Base-by-base conservation (phyloP, 2,888 invertebrate species). In the Argyresthia goedartella region DNA sequence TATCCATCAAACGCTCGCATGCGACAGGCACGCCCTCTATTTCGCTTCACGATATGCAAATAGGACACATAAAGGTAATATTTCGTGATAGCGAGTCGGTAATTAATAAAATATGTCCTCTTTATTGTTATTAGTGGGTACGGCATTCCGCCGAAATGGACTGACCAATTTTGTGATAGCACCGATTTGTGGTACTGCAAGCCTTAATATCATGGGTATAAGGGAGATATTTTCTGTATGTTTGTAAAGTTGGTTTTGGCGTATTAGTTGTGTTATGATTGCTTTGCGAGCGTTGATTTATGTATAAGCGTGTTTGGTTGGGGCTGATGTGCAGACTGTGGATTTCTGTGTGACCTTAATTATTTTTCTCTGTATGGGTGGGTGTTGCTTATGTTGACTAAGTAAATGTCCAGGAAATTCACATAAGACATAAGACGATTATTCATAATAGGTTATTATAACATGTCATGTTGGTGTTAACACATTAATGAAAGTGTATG, bases 91-190 rank as follows among this genome's bases (percentile, higher is more conserved):
- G 71, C 73, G 64, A 64, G 39, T 55, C 60, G 59, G 82, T 86
- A 84, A 86, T 85, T 86, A 86, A 85, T 82, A 85, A 81, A 82
- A 84, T 84, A 81, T 77, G 80, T 79, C 73, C 76, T 76, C 71
- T 75, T 69, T 52, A 54, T 51, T 49, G 54, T 51, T 49, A 54
- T 54, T 54, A 54, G 53, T 50, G 53, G 53, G 53, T 46, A 51
- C 51, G 53, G 53, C 43, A 47, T 46, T 47, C 42, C 50, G 50
- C 47, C 50, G n/a, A 45, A 39, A 39, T 43, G 14, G 44, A 14
- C 15, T 44, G 13, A 8, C 10, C 44, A 15, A 15, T 44, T 25
- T 10, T 14, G 10, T 4, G 9, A 44, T 16, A 43, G 43, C 7
- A 16, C 7, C 10, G 16, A 16, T 44, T 44, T 44, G 44, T 13